Base-by-base conservation (phyloP, 1,140 invertebrate species). In the Acyrthosiphon pisum region DNA sequence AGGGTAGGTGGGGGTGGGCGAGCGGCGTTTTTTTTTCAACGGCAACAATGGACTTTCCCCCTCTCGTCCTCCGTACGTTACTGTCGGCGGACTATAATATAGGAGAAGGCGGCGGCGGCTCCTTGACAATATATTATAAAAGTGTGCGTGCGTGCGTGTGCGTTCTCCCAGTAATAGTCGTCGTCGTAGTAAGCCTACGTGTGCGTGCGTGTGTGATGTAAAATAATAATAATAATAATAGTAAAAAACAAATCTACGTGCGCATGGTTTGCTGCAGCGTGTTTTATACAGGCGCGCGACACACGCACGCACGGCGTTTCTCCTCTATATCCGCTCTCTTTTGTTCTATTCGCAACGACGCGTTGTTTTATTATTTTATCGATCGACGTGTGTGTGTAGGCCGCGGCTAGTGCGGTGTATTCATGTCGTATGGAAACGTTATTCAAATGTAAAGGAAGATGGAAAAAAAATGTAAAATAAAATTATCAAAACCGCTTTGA, bases 241-340 rank as follows among this genome's bases (percentile, higher is more conserved):
- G 37, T 84, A 46, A 87, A 41, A 87, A n/a, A 87, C 83, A 46
- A n/a, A 87, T 48, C 44, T 87, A 87, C 23, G 88, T 37, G 48
- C 46, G 87, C 48, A 22, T 22, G 48, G 48, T 89, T 89, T 89
- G 46, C 18, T 23, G 46, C 46, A 53, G 60, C 60, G 60, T n/a
- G 60, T 76, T n/a, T n/a, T 48, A 48, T 48, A 50, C 11, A 48
- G n/a, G 2, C 9, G 48, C 48, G 88, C 35, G 48, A 56, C 48
- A 37, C 37, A 86, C 88, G 35, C 88, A 53, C 87, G 87, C 87
- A 88, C 87, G 87, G 18, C 87, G 48, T 88, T 87, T 87, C 86
- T 87, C 44, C 86, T 41, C 86, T 48, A 87, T 89, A 89, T 89
- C 88, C 88, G 88, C 88, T 89, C 88, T 89, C 88, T 89, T 89